Base-by-base conservation (phyloP, 1,140 invertebrate species). In the Bombus affinis region DNA sequence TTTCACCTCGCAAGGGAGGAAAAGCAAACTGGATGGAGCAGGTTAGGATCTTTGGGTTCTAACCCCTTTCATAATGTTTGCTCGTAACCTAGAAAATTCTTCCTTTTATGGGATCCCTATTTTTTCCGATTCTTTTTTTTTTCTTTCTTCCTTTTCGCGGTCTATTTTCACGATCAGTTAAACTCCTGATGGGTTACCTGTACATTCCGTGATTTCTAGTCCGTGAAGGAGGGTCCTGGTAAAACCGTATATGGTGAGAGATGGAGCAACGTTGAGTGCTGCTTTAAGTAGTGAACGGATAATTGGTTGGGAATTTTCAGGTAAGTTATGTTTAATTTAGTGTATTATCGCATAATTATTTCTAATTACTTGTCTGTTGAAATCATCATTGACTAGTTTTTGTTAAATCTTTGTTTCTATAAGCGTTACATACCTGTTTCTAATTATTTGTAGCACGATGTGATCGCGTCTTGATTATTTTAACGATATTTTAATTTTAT, bases 61-160 rank as follows among this genome's bases (percentile, higher is more conserved):
- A 90, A 89, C 85, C 83, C 82, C 83, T 89, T 92, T 87, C 75
- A 90, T 53, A 81, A 75, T 76, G 47, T 37, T 37, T 81, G 77
- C 66, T 39, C 68, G 83, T 57, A 59, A 62, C 59, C 84, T 74
- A 85, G 72, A 83, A 89, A 88, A 83, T 89, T 83, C 65, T 68
- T 74, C 72, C 57, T 44, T 65, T 47, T 72, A 81, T 76, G 25
- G 44, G 25, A 77, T n/a, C 82, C 82, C 53, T 59, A 57, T 77
- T 59, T 66, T 87, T 53, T 47, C 13, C 6, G 1, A 6, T 18
- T 66, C n/a, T 18, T 18, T 8, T 35, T 35, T 66, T 66, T 47
- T 22, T 35, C 59, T 22, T 37, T n/a, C 53, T 82, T 80, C 37
- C 62, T 32, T 22, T 1, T n/a, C 9, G 35, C 9, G 10, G 66